A percentile compares a stretch with the other conserved stretches of the same genome.
These are phyloP conservation scores for Hydra vulgaris DNA, from an alignment of 30 jellyfish, hydroid and myxozoan species.

Conservation along the genomic window DNA sequence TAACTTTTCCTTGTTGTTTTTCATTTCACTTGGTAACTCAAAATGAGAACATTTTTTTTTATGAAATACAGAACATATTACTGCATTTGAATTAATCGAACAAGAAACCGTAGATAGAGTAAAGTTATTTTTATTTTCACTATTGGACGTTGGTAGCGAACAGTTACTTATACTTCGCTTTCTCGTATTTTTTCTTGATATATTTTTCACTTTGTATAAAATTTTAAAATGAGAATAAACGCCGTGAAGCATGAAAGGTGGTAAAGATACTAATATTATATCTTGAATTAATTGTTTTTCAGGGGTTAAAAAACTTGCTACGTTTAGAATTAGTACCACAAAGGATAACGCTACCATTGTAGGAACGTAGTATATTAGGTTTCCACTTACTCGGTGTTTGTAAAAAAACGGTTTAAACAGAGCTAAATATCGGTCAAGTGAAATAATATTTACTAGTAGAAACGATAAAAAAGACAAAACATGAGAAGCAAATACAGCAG, in stretches of 20 bases:
- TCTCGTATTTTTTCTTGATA: too few relatives aligned
- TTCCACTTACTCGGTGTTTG: background rate
- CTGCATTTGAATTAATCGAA: too few relatives aligned
- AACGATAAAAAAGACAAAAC: background rate
- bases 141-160: too few relatives aligned
- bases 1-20: too few relatives aligned
- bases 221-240: background rate
- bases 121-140: too few relatives aligned
- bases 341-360: background rate
- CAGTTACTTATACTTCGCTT: background rate
- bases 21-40: too few relatives aligned
- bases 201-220: background rate
- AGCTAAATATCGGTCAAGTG: slow-evolving; percentile 21
- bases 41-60: too few relatives aligned
- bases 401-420: slow-evolving; percentile 17
- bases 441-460: slow-evolving; percentile 7
- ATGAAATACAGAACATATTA: too few relatives aligned
- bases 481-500: slow-evolving; percentile 14
- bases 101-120: too few relatives aligned
- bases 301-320: background rate
- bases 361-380: background rate
- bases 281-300: too few relatives aligned
- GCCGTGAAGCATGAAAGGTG: background rate
- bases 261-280: background rate
- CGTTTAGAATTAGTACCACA: background rate